Evolutionary conservation across 2,888 invertebrate species (phyloP).

Genomic region (Criorhina ranunculi): DNA sequence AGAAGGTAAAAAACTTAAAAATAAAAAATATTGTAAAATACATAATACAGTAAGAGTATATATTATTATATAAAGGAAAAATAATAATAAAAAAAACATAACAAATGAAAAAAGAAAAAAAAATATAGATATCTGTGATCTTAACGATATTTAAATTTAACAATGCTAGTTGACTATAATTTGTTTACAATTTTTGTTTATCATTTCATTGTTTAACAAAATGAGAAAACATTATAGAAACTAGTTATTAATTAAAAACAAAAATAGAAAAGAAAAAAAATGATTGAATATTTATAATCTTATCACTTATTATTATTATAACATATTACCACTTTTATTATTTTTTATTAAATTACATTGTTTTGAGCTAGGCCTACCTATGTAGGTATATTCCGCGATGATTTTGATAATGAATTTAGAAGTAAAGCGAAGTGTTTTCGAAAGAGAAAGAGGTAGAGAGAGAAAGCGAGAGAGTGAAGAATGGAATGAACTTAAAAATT

Average conservation of each 20-base stretch:
- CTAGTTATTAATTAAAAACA: slow-evolving; percentile 56
- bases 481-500: slow-evolving; percentile 38
- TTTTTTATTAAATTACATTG: slow-evolving; percentile 44
- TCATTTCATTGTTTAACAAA: slow-evolving; percentile 45
- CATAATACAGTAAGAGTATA: slow-evolving; percentile 66
- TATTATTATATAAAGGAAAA: slow-evolving; percentile 73
- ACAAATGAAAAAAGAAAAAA: slow-evolving; percentile 78
- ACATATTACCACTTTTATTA: slow-evolving; percentile 29
- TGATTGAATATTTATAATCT: slow-evolving; percentile 53
- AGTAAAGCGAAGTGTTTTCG: slow-evolving; percentile 29
- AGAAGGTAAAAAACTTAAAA: slow-evolving; percentile 57
- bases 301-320: slow-evolving; percentile 61
- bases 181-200: slow-evolving; percentile 66
- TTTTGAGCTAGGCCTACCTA: slow-evolving; percentile 51
- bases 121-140: slow-evolving; percentile 85
- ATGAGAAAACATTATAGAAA: slow-evolving; percentile 58
- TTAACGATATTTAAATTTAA: slow-evolving; percentile 84
- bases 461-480: slow-evolving; percentile 31
- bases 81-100: slow-evolving; percentile 51
- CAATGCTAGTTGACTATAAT: slow-evolving; percentile 68
- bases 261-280: slow-evolving; percentile 15
- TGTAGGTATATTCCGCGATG: slow-evolving; percentile 29
- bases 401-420: slow-evolving; percentile 31
- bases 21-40: slow-evolving; percentile 58
- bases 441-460: slow-evolving; percentile 6